phyloP scores from a whole-genome alignment of 2,888 invertebrate genomes.

The Nineta flava region DNA sequence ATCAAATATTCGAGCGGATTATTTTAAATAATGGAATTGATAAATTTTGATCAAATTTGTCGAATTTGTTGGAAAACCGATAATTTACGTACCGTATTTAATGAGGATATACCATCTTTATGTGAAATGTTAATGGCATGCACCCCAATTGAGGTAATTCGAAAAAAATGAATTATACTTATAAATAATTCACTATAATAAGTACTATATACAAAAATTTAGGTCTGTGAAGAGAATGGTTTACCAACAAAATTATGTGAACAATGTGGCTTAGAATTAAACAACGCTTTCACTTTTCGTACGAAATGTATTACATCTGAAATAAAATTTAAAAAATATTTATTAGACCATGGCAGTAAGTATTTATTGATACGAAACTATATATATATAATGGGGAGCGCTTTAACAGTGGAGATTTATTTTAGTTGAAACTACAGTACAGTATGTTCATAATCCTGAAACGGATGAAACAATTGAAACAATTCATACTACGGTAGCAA shows the following conservation, averaged over 20 bases:
- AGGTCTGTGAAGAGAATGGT: conserved; percentile 7
- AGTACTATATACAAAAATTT: neutral
- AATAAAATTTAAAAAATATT: conserved; percentile 5
- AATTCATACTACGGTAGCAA: conserved; percentile 1
- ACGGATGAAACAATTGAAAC: conserved; percentile 7
- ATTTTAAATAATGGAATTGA: conserved; percentile 2
- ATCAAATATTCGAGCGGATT: neutral
- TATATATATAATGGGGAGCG: neutral
- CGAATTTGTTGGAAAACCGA: conserved; percentile 4
- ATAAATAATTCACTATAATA: neutral
- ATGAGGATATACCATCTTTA: conserved; percentile 6
- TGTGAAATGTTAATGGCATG: conserved; percentile 8
- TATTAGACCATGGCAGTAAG: conserved; percentile 2
- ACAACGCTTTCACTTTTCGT: conserved; percentile 3
- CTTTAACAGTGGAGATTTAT: neutral
- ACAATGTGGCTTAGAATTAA: conserved; percentile 3
- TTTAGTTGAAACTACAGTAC: conserved; percentile 4
- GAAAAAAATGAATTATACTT: neutral
- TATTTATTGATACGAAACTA: neutral
- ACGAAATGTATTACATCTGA: conserved; percentile 6
- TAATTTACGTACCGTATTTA: conserved; percentile 3
- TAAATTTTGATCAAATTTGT: conserved; percentile 6
- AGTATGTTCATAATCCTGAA: neutral
- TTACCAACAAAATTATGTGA: conserved; percentile 6
- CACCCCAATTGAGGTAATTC: conserved; percentile 6